These are phyloP conservation scores for Coreius guichenoti DNA, from an alignment of 2,797 vertebrate genomes.

Conservation along the genomic window DNA sequence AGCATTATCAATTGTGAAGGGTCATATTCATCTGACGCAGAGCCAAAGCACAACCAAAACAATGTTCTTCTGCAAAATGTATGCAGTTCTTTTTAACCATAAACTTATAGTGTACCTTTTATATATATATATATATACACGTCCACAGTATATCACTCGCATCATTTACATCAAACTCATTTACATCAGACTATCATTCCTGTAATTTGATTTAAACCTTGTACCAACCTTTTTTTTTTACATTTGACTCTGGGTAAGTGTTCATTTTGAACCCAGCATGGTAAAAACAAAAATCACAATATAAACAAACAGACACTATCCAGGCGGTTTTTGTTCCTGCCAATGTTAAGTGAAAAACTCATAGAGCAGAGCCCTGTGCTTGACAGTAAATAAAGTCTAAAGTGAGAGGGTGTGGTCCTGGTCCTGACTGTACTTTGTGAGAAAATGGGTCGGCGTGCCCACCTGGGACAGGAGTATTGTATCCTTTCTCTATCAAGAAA, in stretches of 20 bases:
- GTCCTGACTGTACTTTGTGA: constrained; percentile 64
- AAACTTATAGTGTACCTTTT: too few relatives aligned
- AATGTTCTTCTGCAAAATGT: too few relatives aligned
- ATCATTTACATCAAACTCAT: neutral
- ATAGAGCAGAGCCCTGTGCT: constrained; percentile 6
- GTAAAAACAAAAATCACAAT: neutral
- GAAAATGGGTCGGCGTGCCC: constrained; percentile 77
- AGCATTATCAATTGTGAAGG: too few relatives aligned
- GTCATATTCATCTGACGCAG: too few relatives aligned
- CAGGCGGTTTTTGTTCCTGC: neutral
- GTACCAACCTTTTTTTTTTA: neutral
- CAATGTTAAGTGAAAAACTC: neutral
- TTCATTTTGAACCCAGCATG: neutral
- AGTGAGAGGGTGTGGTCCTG: constrained; percentile 27
- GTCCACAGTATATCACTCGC: neutral
- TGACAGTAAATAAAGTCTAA: constrained; percentile 26
- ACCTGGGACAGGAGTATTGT: constrained; percentile 74
- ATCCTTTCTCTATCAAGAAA: constrained; percentile 38
- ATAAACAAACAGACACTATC: neutral
- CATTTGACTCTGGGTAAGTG: neutral
- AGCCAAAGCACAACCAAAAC: too few relatives aligned
- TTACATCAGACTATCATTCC: neutral
- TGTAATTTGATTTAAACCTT: neutral
- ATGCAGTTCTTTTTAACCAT: too few relatives aligned
- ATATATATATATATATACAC: neutral